Conservation (phyloP, 2,113 vertebrate genomes). For the Lutjanus erythropterus region DNA sequence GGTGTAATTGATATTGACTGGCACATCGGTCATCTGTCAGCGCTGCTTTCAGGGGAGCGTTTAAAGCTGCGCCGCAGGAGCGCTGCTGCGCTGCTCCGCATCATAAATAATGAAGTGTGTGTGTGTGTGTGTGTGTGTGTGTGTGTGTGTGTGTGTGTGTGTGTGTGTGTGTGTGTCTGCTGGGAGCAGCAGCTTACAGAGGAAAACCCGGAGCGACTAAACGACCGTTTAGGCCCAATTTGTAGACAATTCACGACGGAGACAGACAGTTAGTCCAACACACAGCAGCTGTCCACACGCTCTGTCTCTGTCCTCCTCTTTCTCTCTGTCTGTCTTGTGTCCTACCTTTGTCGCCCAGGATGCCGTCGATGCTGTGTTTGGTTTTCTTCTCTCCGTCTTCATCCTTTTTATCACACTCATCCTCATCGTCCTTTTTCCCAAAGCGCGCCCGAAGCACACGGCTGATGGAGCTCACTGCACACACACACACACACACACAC, state of each 20-base stretch:
- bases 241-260: not conserved
- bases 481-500: too few species aligned
- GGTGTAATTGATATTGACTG: slow-evolving; percentile 90
- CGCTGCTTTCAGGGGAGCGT: slow-evolving; percentile 87
- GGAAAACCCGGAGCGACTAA: slow-evolving; percentile 41
- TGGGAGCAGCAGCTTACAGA: slow-evolving; percentile 48
- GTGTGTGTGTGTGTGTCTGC: slow-evolving; percentile 61
- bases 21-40: slow-evolving; percentile 90
- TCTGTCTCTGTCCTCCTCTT: not conserved
- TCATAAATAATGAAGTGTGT: slow-evolving; percentile 86
- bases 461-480: slow-evolving; percentile 99
- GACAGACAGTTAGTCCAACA: not conserved
- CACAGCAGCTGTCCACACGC: not conserved
- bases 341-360: slow-evolving; percentile 97
- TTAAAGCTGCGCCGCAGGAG: slow-evolving; percentile 85
- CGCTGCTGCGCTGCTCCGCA: slow-evolving; percentile 61
- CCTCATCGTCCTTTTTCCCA: slow-evolving; percentile 96
- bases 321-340: too few species aligned
- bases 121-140: slow-evolving; percentile 61
- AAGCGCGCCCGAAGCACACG: slow-evolving; percentile 97
- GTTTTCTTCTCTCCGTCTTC: slow-evolving; percentile 95
- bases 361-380: slow-evolving; percentile 98
- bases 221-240: slow-evolving; percentile 57
- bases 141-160: slow-evolving; percentile 63
- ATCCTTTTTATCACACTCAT: slow-evolving; percentile 94